Evolutionary conservation across 1,140 invertebrate species (phyloP).

Genomic region (Macrocentrus cingulum): DNA sequence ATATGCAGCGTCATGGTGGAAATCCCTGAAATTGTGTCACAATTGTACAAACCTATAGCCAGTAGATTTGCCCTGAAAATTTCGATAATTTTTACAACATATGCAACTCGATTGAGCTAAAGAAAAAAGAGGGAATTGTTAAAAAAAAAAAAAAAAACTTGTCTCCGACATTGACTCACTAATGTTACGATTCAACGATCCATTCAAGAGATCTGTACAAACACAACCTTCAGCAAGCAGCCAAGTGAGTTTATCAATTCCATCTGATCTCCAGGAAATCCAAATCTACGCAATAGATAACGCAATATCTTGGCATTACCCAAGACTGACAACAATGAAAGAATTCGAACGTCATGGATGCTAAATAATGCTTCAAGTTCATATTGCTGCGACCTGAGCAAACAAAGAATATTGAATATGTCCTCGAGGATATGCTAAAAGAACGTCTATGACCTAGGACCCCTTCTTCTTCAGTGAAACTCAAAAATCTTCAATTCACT

Average conservation of each 20-base stretch:
- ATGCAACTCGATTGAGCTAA: too few relatives aligned
- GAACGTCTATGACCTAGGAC: constrained; percentile 43
- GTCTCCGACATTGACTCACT: too few relatives aligned
- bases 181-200: too few relatives aligned
- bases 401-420: constrained; percentile 44
- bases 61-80: too few relatives aligned
- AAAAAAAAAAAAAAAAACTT: too few relatives aligned
- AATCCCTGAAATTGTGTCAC: too few relatives aligned
- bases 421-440: constrained; percentile 36
- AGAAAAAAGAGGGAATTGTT: too few relatives aligned
- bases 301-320: constrained; percentile 35
- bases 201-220: too few relatives aligned
- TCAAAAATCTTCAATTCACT: constrained; percentile 23
- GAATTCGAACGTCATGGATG: constrained; percentile 2
- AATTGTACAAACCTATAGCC: too few relatives aligned
- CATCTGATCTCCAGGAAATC: constrained; percentile 29
- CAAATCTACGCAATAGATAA: constrained; percentile 39
- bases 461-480: constrained; percentile 38
- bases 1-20: too few relatives aligned
- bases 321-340: not conserved
- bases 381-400: constrained; percentile 37
- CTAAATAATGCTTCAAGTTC: constrained; percentile 23
- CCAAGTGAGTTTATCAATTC: constrained; percentile 16
- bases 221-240: constrained; percentile 3
- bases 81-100: too few relatives aligned